These are phyloP conservation scores for Ennomos quercinarius DNA, from an alignment of 2,888 invertebrate species.

Conservation along the genomic window DNA sequence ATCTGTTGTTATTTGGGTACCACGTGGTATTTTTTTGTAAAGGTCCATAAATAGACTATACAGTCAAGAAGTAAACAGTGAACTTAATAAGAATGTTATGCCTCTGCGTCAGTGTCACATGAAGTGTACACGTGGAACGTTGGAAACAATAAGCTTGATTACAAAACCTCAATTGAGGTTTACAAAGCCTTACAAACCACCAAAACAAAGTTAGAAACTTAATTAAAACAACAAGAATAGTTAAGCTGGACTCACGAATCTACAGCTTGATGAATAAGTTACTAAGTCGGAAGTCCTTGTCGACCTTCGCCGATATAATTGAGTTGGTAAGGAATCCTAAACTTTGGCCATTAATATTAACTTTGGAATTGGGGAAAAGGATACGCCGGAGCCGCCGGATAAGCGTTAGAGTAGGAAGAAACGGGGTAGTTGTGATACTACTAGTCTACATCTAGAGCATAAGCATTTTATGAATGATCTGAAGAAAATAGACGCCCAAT, in stretches of 20 bases:
- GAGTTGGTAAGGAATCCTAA: conserved; percentile 55
- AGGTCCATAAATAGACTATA: too few species aligned
- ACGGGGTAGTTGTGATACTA: too few species aligned
- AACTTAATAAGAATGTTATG: too few species aligned
- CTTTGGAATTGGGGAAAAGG: conserved; percentile 44
- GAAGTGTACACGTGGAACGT: conserved; percentile 6
- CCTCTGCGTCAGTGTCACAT: neutral
- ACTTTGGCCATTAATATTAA: conserved; percentile 59
- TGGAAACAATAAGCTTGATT: conserved; percentile 14
- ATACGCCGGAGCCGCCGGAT: conserved; percentile 39
- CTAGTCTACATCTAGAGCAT: too few species aligned
- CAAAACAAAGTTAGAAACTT: conserved; percentile 40
- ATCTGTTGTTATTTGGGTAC: too few species aligned
- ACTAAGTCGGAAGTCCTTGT: conserved; percentile 52
- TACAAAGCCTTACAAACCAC: conserved; percentile 22
- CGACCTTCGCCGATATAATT: conserved; percentile 57
- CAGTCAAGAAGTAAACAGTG: too few species aligned
- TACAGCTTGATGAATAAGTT: conserved; percentile 58
- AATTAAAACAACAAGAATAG: conserved; percentile 53
- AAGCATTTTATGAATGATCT: too few species aligned
- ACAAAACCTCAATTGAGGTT: conserved; percentile 18
- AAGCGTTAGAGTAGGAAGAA: conserved; percentile 23
- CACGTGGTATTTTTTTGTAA: too few species aligned
- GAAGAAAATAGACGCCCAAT: too few species aligned
- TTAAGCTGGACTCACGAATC: conserved; percentile 49